These are phyloP conservation scores for Polyommatus iphigenia DNA, from an alignment of 2,888 invertebrate genomes.

Conservation along the genomic window DNA sequence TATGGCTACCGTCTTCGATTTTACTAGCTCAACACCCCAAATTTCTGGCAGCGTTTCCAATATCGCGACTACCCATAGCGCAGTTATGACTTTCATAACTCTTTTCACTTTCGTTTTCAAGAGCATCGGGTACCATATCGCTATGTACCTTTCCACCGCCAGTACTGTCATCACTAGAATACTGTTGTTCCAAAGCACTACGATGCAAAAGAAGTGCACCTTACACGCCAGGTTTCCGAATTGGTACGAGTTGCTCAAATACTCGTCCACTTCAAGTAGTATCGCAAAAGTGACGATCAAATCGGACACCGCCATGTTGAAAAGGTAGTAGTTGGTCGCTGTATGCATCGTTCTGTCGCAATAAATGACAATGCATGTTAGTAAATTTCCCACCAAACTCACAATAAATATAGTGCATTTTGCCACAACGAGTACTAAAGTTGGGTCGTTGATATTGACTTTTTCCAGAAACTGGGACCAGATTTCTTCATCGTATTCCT, in stretches of 20 bases:
- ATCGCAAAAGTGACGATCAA: conserved; percentile 60
- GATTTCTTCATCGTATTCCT: conserved; percentile 44
- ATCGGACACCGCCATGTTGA: conserved; percentile 66
- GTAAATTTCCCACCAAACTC: conserved; percentile 58
- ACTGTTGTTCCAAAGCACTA: conserved; percentile 57
- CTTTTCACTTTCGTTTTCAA: conserved; percentile 53
- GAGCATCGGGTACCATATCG: conserved; percentile 56
- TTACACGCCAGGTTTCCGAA: conserved; percentile 52
- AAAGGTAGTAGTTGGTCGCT: conserved; percentile 65
- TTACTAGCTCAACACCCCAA: conserved; percentile 51
- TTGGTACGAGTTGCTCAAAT: conserved; percentile 43
- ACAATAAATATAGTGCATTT: conserved; percentile 50
- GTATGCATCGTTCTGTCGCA: conserved; percentile 65
- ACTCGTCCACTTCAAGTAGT: conserved; percentile 51
- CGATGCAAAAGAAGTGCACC: conserved; percentile 53
- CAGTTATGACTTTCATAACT: conserved; percentile 52
- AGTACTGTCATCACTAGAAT: conserved; percentile 59
- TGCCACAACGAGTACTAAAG: conserved; percentile 43
- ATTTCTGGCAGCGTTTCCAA: conserved; percentile 54
- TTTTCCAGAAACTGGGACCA: conserved; percentile 50
- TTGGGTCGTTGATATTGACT: conserved; percentile 43
- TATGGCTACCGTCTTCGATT: conserved; percentile 46
- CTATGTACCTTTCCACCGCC: conserved; percentile 59
- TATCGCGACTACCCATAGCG: conserved; percentile 55
- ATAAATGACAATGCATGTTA: conserved; percentile 68